Evolutionary conservation across 2,797 vertebrate genomes (phyloP).

Genomic region (Onychomys torridus): DNA sequence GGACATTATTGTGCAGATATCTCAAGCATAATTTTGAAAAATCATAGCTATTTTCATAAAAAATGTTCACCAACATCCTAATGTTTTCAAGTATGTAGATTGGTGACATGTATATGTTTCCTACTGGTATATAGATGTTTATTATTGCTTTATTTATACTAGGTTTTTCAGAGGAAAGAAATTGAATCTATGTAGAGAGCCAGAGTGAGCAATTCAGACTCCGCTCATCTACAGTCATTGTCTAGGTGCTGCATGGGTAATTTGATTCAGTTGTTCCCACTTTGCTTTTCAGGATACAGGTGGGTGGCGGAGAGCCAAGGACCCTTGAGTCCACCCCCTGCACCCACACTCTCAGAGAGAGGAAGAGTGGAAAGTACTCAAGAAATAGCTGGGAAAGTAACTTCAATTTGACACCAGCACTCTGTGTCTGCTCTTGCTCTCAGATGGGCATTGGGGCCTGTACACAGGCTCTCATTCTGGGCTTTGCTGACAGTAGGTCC

Average conservation of each 20-base stretch:
- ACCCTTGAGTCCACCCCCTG: not conserved
- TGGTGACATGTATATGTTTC: conserved; percentile 4
- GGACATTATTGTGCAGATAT: conserved; percentile 39
- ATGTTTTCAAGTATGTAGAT: conserved; percentile 25
- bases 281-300: conserved; percentile 8
- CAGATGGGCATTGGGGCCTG: not conserved
- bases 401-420: conserved; percentile 3
- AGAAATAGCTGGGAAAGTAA: conserved; percentile 40
- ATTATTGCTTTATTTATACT: not conserved
- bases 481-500: not conserved
- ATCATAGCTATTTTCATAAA: conserved; percentile 42
- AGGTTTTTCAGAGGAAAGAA: conserved; percentile 9
- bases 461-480: not conserved
- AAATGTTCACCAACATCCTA: conserved; percentile 22
- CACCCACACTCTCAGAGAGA: not conserved
- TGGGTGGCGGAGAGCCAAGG: not conserved
- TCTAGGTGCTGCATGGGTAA: not conserved
- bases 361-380: conserved; percentile 15
- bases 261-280: not conserved
- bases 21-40: conserved; percentile 27
- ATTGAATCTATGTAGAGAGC: conserved; percentile 9
- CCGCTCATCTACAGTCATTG: not conserved
- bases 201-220: not conserved
- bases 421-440: not conserved
- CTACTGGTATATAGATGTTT: not conserved